Evolutionary conservation across 2,113 vertebrate species (phyloP).

Genomic region (Gymnogyps californianus): DNA sequence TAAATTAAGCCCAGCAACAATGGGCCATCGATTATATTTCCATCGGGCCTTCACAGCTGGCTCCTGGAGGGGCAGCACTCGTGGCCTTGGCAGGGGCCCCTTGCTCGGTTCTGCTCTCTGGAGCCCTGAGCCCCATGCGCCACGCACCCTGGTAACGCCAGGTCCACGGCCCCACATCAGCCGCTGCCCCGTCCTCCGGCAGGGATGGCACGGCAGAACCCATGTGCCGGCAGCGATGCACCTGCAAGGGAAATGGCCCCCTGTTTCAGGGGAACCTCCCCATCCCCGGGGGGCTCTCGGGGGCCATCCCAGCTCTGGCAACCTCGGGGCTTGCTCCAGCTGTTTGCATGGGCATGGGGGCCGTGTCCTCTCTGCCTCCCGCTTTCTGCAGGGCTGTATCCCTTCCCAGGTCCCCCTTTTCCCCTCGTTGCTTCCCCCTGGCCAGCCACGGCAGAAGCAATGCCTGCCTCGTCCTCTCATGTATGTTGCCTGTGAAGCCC

Average conservation of each 20-base stretch:
- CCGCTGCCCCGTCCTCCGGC: accelerated
- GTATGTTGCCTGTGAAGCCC: neutral
- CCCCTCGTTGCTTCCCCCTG: neutral
- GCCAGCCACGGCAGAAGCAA: neutral
- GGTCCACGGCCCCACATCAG: accelerated
- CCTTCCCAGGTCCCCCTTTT: neutral
- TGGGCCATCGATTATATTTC: conserved; percentile 47
- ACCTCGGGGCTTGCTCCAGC: neutral
- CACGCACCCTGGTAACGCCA: accelerated
- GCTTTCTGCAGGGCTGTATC: accelerated
- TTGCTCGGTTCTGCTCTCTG: neutral
- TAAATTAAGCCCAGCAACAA: conserved; percentile 62
- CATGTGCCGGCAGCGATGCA: accelerated
- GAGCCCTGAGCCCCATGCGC: neutral
- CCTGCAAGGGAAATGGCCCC: accelerated
- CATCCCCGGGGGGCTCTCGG: accelerated
- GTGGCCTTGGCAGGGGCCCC: neutral
- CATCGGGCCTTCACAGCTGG: neutral
- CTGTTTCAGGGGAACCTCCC: neutral
- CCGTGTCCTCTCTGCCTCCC: accelerated
- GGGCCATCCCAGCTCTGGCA: neutral
- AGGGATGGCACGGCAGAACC: accelerated
- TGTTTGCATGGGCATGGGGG: accelerated
- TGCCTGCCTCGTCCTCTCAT: neutral
- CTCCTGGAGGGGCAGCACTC: neutral